Percentiles rank a stretch among this genome's conserved stretches.
phyloP scores from a whole-genome alignment of 2,888 invertebrate species.

The Ephialtes manifestator region DNA sequence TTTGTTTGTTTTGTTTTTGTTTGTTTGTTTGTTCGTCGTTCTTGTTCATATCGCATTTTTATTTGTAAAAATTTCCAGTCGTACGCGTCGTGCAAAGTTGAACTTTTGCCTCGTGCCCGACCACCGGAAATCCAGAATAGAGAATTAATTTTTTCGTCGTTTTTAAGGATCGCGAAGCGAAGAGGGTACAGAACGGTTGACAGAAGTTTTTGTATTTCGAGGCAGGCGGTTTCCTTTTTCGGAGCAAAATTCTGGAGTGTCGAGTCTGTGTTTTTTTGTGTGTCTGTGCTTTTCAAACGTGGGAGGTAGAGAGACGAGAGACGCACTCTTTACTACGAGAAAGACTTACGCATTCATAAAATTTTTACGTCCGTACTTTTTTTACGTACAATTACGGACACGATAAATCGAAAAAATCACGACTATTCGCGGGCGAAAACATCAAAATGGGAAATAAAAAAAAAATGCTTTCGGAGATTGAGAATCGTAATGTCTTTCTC shows the following conservation, averaged over 20 bases:
- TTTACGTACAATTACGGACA: neutral
- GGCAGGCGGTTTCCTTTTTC: conserved; percentile 53
- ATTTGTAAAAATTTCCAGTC: conserved; percentile 77
- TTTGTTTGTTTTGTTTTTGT: conserved; percentile 56
- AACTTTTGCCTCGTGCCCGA: conserved; percentile 9
- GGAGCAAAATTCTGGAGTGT: conserved; percentile 47
- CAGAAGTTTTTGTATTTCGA: conserved; percentile 24
- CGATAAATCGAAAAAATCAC: conserved; percentile 18
- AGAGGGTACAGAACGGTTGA: neutral
- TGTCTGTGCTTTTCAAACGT: conserved; percentile 10
- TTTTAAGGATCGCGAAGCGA: neutral
- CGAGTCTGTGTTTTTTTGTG: conserved; percentile 46
- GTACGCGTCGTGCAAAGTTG: conserved; percentile 60
- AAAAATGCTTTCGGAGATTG: neutral
- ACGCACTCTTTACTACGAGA: conserved; percentile 21
- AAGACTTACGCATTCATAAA: neutral
- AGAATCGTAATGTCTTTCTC: conserved; percentile 6
- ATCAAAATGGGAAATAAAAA: neutral
- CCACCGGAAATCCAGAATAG: conserved; percentile 23
- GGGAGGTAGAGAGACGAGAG: conserved; percentile 17
- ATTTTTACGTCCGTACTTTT: neutral
- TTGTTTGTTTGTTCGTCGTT: conserved; percentile 17
- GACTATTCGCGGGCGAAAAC: neutral
- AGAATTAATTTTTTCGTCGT: conserved; percentile 34
- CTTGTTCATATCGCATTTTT: conserved; percentile 29